Conservation (phyloP, 1,140 invertebrate species). For the Sinonovacula constricta region DNA sequence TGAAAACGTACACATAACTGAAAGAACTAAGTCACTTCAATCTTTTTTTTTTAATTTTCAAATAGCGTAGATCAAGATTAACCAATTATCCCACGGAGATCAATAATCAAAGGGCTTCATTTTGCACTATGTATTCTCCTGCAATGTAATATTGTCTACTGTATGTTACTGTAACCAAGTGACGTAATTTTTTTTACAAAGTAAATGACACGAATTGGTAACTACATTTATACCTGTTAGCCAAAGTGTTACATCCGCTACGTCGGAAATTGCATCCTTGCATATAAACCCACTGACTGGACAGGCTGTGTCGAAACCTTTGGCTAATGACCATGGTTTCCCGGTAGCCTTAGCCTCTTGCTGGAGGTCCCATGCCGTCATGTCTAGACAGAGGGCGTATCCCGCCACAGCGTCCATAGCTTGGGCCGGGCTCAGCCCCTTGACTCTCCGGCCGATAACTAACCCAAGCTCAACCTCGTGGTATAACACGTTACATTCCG, state of each 20-base stretch:
- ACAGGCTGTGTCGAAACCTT: conserved; percentile 89
- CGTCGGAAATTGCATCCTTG: conserved; percentile 82
- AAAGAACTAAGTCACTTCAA: too few relatives aligned
- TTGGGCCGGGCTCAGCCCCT: conserved; percentile 81
- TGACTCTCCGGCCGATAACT: conserved; percentile 82
- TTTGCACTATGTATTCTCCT: too few relatives aligned
- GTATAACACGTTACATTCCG: conserved; percentile 79
- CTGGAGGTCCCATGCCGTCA: conserved; percentile 83
- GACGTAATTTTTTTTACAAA: too few relatives aligned
- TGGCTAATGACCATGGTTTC: conserved; percentile 86
- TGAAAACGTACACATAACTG: too few relatives aligned
- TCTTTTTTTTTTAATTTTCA: too few relatives aligned
- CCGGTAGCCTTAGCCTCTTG: conserved; percentile 82
- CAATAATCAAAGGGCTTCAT: too few relatives aligned
- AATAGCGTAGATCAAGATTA: too few relatives aligned
- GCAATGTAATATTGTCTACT: too few relatives aligned
- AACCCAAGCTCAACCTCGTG: conserved; percentile 89
- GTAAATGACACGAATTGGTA: too few relatives aligned
- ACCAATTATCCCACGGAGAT: too few relatives aligned
- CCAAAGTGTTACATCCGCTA: conserved; percentile 83
- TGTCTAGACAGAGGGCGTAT: conserved; percentile 86
- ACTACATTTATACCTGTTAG: too few relatives aligned
- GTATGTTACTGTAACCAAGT: too few relatives aligned
- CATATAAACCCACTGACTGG: conserved; percentile 85
- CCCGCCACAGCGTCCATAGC: conserved; percentile 84